Base-by-base conservation (phyloP, 2,888 invertebrate genomes). In the Drosophila conformis region DNA sequence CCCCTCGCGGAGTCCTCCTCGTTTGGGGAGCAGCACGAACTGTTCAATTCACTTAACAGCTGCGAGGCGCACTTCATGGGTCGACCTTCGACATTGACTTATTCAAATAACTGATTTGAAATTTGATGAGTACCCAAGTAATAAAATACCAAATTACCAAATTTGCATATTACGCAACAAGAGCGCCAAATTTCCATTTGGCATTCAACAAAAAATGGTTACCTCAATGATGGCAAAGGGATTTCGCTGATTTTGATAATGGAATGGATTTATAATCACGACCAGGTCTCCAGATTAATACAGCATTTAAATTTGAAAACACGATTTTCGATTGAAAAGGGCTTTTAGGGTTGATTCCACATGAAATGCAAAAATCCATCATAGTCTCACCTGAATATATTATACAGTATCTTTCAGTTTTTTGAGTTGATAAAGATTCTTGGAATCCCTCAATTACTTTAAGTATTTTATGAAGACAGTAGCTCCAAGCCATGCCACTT, bases 31-130 rank as follows among this genome's bases (percentile, higher is more conserved):
- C 18, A 4, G 21, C 42, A 6, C 33, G 35, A 42, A 40, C 38
- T 54, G 21, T 25, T 53, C 33, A 56, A 74, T 63, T 74, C 74
- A 74, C 64, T 69, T 61, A 57, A 51, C 64, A 38, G 51, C 36
- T 49, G 38, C 42, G 40, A 40, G 38, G 5, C 51, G 53, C 54
- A 25, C 11, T 27, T 54, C 57, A 29, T 35, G 48, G 25, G 51
- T 46, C 66, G 66, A 56, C 69, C 69, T 53, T 67, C 38, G 65
- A 74, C 76, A 74, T 83, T 85, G 85, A 88, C 85, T 86, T 88
- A 77, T 88, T 80, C 82, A 75, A 76, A 80, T 80, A 88, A 90
- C 75, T 78, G 83, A 85, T 85, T 90, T 71, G 58, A 69, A 75
- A 89, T 88, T 77, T 83, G 77, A 90, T 72, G 86, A 79, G 64